These are phyloP conservation scores for Clarias batrachus DNA, from an alignment of 2,113 vertebrate species.

Conservation along the genomic window DNA sequence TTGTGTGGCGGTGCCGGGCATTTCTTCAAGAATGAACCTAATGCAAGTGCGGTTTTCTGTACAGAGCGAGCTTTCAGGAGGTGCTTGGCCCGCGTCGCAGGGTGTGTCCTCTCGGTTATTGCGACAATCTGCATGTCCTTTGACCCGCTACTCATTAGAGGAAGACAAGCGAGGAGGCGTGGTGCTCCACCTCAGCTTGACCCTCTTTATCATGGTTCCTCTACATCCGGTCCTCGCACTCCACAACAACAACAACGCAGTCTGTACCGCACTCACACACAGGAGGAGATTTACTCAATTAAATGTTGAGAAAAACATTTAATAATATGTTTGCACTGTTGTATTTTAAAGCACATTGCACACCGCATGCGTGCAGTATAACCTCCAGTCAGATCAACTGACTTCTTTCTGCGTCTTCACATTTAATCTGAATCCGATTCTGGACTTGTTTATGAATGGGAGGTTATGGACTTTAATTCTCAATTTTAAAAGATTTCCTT, in stretches of 20 bases:
- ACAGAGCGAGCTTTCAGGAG: background rate
- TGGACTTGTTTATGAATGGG: background rate
- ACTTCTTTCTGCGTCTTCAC: background rate
- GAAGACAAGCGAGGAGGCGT: conserved; percentile 33
- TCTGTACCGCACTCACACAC: background rate
- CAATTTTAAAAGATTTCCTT: background rate
- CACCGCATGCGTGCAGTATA: background rate
- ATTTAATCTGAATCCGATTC: background rate
- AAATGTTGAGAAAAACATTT: background rate
- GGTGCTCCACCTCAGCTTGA: conserved; percentile 21
- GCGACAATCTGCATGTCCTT: conserved; percentile 6
- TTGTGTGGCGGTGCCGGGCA: too few relatives aligned
- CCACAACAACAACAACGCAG: background rate
- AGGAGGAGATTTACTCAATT: background rate
- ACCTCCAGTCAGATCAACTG: background rate
- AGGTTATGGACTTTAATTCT: background rate
- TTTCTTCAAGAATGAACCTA: background rate
- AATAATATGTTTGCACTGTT: background rate
- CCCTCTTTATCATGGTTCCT: conserved; percentile 29
- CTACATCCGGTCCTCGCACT: conserved; percentile 24
- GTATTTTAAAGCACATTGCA: background rate
- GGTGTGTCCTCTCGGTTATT: conserved; percentile 6
- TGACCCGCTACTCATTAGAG: conserved; percentile 31
- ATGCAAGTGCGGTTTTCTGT: background rate
- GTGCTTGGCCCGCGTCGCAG: background rate